phyloP scores from a whole-genome alignment of 2,797 vertebrate genomes.

The Sciurus carolinensis region DNA sequence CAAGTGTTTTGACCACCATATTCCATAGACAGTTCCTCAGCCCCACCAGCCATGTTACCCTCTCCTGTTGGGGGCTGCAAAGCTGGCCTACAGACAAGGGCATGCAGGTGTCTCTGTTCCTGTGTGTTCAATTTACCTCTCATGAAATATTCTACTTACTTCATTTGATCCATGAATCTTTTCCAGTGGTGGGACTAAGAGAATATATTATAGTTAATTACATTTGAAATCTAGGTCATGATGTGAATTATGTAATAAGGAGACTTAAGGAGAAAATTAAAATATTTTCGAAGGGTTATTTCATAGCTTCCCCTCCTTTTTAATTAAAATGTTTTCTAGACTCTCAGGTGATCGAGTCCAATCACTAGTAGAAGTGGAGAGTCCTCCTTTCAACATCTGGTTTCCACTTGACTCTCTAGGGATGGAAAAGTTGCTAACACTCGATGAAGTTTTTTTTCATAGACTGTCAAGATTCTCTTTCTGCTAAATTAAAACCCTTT shows the following conservation, averaged over 20 bases:
- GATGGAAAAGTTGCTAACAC: not conserved
- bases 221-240: constrained; percentile 76
- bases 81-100: not conserved
- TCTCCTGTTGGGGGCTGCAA: not conserved
- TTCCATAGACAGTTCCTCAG: not conserved
- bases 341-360: not conserved
- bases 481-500: not conserved
- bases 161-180: not conserved
- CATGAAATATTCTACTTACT: constrained; percentile 12
- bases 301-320: constrained; percentile 57
- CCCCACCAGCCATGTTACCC: fast-evolving
- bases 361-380: not conserved
- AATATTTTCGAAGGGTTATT: constrained; percentile 67
- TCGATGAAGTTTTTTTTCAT: not conserved
- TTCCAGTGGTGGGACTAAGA: not conserved
- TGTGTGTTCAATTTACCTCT: not conserved
- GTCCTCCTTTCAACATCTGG: not conserved
- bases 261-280: constrained; percentile 74
- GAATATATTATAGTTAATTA: constrained; percentile 71
- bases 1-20: not conserved
- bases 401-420: not conserved
- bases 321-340: constrained; percentile 64
- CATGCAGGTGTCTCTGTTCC: fast-evolving
- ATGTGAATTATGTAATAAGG: constrained; percentile 67
- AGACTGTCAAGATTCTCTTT: not conserved